Base-by-base conservation (phyloP, 2,888 invertebrate species). In the Argyresthia albistria region DNA sequence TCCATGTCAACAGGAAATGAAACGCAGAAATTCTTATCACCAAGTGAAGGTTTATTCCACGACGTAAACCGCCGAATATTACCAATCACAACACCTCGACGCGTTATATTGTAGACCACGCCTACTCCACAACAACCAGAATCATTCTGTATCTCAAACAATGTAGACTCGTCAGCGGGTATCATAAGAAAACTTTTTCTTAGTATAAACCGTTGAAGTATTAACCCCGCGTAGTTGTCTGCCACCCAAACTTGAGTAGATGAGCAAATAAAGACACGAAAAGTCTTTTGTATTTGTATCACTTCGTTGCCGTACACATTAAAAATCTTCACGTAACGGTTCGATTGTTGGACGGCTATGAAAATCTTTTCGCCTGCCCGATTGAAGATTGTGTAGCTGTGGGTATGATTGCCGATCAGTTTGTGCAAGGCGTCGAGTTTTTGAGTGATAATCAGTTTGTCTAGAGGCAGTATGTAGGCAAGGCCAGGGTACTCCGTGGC, bases 261-360 rank as follows among this genome's bases (percentile, higher is more conserved):
- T 42, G 60, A 65, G 12, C 69, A 70, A 0, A 63, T 36, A 48
- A 62, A 75, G 0, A 57, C 57, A 1, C 57, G 56, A 46, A 55
- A 61, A 4, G 65, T 65, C 52, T 58, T 66, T 14, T 60, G 64
- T 0, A 80, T 63, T 54, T 71, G 56, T 4, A 80, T 72, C 0
- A 80, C 68, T 59, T 80, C 78, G 39, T 79, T 80, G 0, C 81
- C 80, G 51, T 81, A 80, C 35, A 59, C 54, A 47, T 80, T 81
- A 55, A 63, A 80, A 10, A 81, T 66, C 54, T 64, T 75, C 0
- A 81, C 56, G 35, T 66, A 51, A 52, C 70, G 70, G 35, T 60
- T 63, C 10, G 51, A 61, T 42, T 57, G 62, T 43, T 14, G n/a
- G 0, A 73, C 65, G 0, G 75, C 81, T 6, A 81, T 15, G 52